phyloP scores from a whole-genome alignment of 1,140 invertebrate genomes.

The Leguminivora glycinivorella region DNA sequence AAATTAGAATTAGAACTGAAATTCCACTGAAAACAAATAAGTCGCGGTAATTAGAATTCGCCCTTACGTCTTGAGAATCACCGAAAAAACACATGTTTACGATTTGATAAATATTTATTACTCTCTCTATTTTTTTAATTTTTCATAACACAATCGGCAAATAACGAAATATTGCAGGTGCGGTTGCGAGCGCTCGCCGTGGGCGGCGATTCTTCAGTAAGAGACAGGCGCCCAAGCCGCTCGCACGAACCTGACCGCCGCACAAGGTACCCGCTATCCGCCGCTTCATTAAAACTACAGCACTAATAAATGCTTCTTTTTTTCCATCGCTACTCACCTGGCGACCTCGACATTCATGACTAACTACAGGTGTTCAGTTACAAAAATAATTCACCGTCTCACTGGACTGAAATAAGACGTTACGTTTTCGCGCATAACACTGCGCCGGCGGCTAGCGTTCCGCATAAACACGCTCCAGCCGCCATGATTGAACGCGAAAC shows the following conservation, averaged over 20 bases:
- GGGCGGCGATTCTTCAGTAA: conserved; percentile 67
- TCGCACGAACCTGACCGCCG: conserved; percentile 74
- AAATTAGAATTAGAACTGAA: too few species aligned
- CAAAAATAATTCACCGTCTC: conserved; percentile 69
- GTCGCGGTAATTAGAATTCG: too few species aligned
- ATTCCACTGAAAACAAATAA: too few species aligned
- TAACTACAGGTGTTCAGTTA: conserved; percentile 67
- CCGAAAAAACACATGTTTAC: not conserved
- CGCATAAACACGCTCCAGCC: not conserved
- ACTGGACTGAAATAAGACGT: conserved; percentile 68
- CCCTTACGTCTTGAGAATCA: too few species aligned
- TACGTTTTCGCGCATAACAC: conserved; percentile 46
- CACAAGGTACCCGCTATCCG: conserved; percentile 64
- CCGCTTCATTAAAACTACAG: conserved; percentile 63
- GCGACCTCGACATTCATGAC: conserved; percentile 61
- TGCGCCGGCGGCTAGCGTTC: conserved; percentile 33
- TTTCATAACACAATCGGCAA: conserved; percentile 32
- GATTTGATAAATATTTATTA: not conserved
- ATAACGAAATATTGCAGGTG: conserved; percentile 66
- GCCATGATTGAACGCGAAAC: not conserved
- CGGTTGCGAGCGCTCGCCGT: conserved; percentile 44
- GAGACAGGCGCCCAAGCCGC: conserved; percentile 67
- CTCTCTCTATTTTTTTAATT: not conserved
- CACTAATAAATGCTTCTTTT: conserved; percentile 70
- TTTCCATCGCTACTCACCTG: conserved; percentile 66